Base-by-base conservation (phyloP, 2,797 vertebrate species). In the Spondyliosoma cantharus region DNA sequence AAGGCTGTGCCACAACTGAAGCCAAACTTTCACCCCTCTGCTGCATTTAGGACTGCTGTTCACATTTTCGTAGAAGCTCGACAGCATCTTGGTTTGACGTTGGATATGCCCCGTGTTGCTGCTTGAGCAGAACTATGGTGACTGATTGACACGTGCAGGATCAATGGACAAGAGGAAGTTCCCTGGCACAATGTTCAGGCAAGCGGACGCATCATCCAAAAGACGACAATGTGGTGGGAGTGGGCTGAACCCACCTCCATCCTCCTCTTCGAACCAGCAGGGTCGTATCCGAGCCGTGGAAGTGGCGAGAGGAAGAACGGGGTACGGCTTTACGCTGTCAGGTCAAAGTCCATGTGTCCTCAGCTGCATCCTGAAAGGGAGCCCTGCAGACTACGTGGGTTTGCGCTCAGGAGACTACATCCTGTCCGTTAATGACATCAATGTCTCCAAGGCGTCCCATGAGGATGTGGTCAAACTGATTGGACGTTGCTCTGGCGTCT, bases 401-500 rank as follows among this genome's bases (percentile, higher is more conserved):
- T 94, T 99, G 74, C 96, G 95, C 8, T 95, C 97, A 0, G 98
- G 98, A 46, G 97, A 99, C 91, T 96, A 96, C 85, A 96, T 99
- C 78, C 93, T 98, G 50, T 96, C 96, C 0, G 95, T 99, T 73
- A 99, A 99, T 8, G 97, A 99, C 80, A 98, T 97, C 82, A 97
- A 96, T 0, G 97, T 99, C 87, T 97, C 95, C 75, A 97, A 95
- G 76, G 98, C 98, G 0, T 98, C 97, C 0, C 98, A 99, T 0
- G 98, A 99, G 88, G 98, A 99, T 24, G 98, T 99, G 12, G 97
- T 99, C 58, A 98, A 99, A 75, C 91, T 99, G 22, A 97, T 99
- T 1, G 98, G 98, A 62, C 97, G 97, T 48, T 99, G 98, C 91
- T 94, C 97, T 0, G 98, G 98, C 0, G 95, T 99, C 68, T 84